A percentile compares a stretch with the other conserved stretches of the same genome.
These are phyloP conservation scores for Dicrurus megarhynchus DNA, from an alignment of 2,113 vertebrate genomes.

Conservation along the genomic window DNA sequence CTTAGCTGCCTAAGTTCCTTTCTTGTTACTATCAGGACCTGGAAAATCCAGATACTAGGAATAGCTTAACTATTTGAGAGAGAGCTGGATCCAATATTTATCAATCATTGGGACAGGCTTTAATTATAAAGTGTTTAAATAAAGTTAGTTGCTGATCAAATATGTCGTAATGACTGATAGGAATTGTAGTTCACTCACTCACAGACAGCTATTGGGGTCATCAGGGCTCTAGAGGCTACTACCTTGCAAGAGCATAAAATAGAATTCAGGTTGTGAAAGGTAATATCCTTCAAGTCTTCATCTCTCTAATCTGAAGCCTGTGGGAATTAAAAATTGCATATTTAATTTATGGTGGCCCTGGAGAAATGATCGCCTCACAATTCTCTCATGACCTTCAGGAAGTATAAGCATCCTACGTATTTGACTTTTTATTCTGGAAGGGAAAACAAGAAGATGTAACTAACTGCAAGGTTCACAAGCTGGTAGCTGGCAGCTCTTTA, in stretches of 20 bases:
- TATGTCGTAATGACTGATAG: background rate
- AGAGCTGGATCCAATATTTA: background rate
- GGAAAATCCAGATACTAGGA: background rate
- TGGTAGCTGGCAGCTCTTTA: background rate
- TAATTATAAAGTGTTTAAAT: constrained; percentile 50
- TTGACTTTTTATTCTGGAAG: background rate
- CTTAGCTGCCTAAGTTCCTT: background rate
- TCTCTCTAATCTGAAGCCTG: background rate
- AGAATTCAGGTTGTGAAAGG: constrained; percentile 20
- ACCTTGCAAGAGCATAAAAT: background rate
- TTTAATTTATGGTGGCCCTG: background rate
- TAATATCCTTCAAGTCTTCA: background rate
- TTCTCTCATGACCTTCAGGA: background rate
- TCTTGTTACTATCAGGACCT: background rate
- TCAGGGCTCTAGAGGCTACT: constrained; percentile 5
- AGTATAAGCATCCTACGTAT: background rate
- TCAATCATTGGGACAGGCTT: background rate
- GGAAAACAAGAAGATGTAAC: background rate
- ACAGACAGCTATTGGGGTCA: background rate
- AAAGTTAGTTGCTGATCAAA: constrained; percentile 36
- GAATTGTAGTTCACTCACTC: background rate
- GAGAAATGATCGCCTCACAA: background rate
- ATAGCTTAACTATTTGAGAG: background rate
- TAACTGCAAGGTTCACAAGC: background rate
- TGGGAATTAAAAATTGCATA: constrained; percentile 9